Evolutionary conservation across 2,888 invertebrate genomes (phyloP).

Genomic region (Artemia sinica): DNA sequence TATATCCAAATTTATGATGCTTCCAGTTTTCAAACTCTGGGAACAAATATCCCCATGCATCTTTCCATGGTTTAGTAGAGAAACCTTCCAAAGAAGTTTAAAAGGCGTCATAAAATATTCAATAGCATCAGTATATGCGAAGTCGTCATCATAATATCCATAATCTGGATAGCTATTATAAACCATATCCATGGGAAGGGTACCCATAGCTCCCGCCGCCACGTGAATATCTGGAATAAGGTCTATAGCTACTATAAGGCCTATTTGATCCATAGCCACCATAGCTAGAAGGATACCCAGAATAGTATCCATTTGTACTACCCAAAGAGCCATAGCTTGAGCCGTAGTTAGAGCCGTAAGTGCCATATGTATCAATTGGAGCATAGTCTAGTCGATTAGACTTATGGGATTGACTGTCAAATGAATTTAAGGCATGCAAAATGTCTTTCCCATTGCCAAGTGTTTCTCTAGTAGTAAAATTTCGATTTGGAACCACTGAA

Average conservation of each 20-base stretch:
- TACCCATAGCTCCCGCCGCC: no score
- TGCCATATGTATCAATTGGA: neutral
- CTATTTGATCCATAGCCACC: neutral
- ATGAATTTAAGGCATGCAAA: conserved; percentile 2
- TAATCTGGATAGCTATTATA: neutral
- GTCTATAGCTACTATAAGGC: neutral
- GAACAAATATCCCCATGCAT: neutral
- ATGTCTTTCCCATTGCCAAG: neutral
- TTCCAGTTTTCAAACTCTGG: neutral
- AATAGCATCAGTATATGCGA: neutral
- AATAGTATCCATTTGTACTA: neutral
- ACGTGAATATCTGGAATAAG: no score
- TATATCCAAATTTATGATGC: no score
- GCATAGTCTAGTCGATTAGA: neutral
- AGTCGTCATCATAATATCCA: neutral
- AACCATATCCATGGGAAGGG: no score
- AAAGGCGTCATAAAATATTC: neutral
- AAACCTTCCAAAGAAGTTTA: conserved; percentile 3
- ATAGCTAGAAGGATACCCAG: neutral
- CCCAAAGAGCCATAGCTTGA: neutral
- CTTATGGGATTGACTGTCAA: neutral
- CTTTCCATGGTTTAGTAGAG: conserved; percentile 5
- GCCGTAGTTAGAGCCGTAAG: neutral
- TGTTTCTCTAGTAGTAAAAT: neutral
- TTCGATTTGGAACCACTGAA: no score